phyloP scores from a whole-genome alignment of 1,140 invertebrate genomes.

The Lamellibrachia luymesi region DNA sequence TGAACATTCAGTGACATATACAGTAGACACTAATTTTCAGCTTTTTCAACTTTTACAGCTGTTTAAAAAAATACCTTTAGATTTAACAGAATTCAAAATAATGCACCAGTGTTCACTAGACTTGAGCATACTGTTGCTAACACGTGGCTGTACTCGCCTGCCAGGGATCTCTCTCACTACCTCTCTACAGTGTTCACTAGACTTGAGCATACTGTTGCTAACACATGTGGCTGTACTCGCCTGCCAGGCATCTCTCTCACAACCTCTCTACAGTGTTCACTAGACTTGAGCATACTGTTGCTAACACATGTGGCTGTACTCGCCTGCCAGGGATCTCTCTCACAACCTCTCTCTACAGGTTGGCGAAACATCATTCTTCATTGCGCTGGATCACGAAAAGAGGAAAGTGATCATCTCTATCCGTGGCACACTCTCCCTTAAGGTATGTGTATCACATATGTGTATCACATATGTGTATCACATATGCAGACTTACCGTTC shows the following conservation, averaged over 20 bases:
- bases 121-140: too few species aligned
- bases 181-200: too few species aligned
- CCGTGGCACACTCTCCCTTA: conserved; percentile 82
- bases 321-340: neutral
- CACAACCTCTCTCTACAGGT: conserved; percentile 31
- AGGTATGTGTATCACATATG: conserved; percentile 59
- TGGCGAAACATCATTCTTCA: conserved; percentile 71
- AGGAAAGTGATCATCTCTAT: conserved; percentile 80
- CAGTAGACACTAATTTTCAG: too few species aligned
- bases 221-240: neutral
- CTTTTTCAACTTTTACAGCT: too few species aligned
- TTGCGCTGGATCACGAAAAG: conserved; percentile 80
- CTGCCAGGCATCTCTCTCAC: neutral
- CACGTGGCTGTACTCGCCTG: too few species aligned
- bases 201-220: too few species aligned
- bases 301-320: neutral
- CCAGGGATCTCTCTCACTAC: too few species aligned
- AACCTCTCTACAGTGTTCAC: too few species aligned
- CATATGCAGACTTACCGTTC: too few species aligned
- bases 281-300: too few species aligned
- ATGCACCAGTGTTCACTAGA: neutral
- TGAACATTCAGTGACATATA: too few species aligned
- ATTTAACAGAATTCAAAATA: neutral
- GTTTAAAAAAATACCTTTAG: too few species aligned
- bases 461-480: conserved; percentile 46